phyloP scores from a whole-genome alignment of 1,140 invertebrate species.

The Conus betulinus region DNA sequence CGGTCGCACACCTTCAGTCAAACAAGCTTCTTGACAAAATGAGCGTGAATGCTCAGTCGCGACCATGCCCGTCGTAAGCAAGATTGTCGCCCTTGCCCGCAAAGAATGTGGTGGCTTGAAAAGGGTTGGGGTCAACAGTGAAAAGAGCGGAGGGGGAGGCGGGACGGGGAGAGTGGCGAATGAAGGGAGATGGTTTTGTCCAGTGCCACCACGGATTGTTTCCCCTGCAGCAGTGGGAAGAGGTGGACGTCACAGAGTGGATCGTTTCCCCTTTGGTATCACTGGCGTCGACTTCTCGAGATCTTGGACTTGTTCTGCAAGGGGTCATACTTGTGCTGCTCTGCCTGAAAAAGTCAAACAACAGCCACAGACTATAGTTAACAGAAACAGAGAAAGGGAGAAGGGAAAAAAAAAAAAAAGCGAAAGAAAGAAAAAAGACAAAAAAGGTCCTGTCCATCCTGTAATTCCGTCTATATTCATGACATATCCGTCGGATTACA shows the following conservation, averaged over 20 bases:
- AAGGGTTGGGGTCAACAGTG: not conserved
- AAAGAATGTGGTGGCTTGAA: not conserved
- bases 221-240: too few species aligned
- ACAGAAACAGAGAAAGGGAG: not conserved
- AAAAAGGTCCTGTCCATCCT: not conserved
- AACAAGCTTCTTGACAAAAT: not conserved
- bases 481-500: not conserved
- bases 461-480: too few species aligned
- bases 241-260: too few species aligned
- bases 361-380: too few species aligned
- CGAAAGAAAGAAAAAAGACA: not conserved
- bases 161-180: not conserved
- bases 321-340: slow-evolving; percentile 8
- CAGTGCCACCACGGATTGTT: not conserved
- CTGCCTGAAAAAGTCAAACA: not conserved
- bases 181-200: not conserved
- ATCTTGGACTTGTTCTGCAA: slow-evolving; percentile 18
- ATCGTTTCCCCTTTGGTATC: not conserved
- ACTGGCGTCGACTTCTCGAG: not conserved
- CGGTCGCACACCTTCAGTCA: too few species aligned
- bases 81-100: not conserved
- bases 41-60: not conserved
- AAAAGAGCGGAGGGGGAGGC: not conserved
- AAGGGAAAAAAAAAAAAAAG: not conserved
- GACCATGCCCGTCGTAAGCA: too few species aligned